Evolutionary conservation across 2,113 vertebrate genomes (phyloP), one percentile per base, ranked within the genome.

Genomic region (Strigops habroptila): DNA sequence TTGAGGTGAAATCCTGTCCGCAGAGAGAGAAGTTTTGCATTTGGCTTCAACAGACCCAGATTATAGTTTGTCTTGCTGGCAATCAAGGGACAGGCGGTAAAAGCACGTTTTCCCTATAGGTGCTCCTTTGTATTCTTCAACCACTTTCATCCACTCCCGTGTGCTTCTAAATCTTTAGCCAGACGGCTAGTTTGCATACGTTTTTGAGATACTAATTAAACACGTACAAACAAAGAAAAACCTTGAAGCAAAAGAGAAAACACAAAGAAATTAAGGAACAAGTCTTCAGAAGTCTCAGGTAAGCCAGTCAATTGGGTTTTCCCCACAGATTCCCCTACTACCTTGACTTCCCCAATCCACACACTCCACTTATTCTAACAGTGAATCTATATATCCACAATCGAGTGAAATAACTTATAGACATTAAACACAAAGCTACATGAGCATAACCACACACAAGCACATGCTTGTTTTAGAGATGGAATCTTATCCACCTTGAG

Each of bases 151-250:
- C 95, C 94, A 93, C 88, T 97, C 91, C 93, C 27, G 67, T 86
- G 93, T 82, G 49, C 90, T 96, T 77, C 83, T 65, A 74, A 93
- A 95, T 51, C 96, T 82, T 93, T 82, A 92, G 95, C 83, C 96
- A 96, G 96, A 92, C 95, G 89, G 59, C 91, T 96, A 74, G 89
- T 97, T 96, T 96, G 96, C 96, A 96, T 96, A 89, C 39, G 93
- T 82, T 96, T 95, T 97, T 92, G 95, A 95, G 96, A 96, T 96
- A 94, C 70, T 92, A 96, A 96, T 97, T 96, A 97, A 96, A 96
- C 93, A 96, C 89, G 95, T 93, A 94, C 88, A 96, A 96, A 96
- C 95, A 96, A 97, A 96, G 95, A 96, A 85, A 94, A 94, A 96
- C 88, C 96, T 95, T n/a, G 92, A 87, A 95, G 96, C 96, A 17